Conservation (phyloP, 2,888 invertebrate genomes). For the Acrocyrtus sp. region DNA sequence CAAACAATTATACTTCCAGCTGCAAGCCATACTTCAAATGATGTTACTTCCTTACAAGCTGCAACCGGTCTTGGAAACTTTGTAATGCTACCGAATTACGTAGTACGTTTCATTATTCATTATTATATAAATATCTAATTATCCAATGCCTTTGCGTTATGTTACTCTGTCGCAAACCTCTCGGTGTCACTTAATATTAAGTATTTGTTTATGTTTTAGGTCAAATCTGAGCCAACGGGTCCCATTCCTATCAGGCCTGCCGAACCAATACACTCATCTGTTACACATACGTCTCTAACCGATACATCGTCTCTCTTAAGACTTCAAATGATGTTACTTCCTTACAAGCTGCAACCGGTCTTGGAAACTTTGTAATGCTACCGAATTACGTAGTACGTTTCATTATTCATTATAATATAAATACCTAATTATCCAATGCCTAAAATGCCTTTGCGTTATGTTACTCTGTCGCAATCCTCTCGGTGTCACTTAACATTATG, state of each 20-base stretch:
- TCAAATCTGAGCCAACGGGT: constrained; percentile 52
- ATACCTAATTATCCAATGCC: too few relatives aligned
- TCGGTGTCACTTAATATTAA: too few relatives aligned
- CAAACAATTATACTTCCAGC: constrained; percentile 58
- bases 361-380: constrained; percentile 59
- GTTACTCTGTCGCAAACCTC: too few relatives aligned
- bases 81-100: constrained; percentile 59
- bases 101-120: too few relatives aligned
- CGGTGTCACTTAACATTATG: too few relatives aligned
- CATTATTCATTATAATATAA: too few relatives aligned
- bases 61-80: constrained; percentile 54
- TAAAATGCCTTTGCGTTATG: too few relatives aligned
- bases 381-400: constrained; percentile 60
- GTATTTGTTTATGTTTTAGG: too few relatives aligned
- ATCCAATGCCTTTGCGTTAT: too few relatives aligned
- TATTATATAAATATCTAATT: too few relatives aligned
- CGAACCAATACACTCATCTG: constrained; percentile 22
- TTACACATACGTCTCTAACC: constrained; percentile 16
- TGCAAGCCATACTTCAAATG: constrained; percentile 42
- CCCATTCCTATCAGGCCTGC: constrained; percentile 58
- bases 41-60: constrained; percentile 47
- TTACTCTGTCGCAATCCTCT: too few relatives aligned
- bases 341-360: constrained; percentile 45
- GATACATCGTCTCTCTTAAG: too few relatives aligned
- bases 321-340: constrained; percentile 44